Conservation (phyloP, 2,113 vertebrate species). For the Gavialis gangeticus region DNA sequence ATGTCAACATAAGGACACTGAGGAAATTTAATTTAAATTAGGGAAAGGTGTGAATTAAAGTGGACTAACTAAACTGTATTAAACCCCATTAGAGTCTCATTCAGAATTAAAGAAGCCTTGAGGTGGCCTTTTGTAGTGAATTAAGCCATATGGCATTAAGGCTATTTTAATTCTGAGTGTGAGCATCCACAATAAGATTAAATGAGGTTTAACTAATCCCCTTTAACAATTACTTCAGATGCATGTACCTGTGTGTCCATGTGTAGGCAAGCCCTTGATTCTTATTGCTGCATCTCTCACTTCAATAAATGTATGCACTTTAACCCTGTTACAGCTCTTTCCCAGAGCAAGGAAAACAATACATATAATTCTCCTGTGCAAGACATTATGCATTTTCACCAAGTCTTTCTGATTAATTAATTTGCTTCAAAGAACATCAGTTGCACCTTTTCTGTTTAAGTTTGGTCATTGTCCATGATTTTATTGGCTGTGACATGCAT, state of each 20-base stretch:
- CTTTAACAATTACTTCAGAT: conserved; percentile 16
- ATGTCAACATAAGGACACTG: background rate
- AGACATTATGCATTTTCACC: conserved; percentile 21
- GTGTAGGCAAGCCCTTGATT: background rate
- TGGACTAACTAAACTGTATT: background rate
- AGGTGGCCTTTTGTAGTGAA: background rate
- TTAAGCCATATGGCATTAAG: conserved; percentile 27
- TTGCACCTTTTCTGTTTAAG: conserved; percentile 26
- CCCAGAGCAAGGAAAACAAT: background rate
- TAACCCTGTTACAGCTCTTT: background rate
- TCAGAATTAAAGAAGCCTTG: background rate
- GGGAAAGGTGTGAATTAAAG: background rate
- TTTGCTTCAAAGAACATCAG: background rate
- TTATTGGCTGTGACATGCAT: background rate
- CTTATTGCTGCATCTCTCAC: background rate
- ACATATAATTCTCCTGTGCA: background rate
- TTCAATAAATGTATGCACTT: background rate
- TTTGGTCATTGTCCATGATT: conserved; percentile 41
- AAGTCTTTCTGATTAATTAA: conserved; percentile 36
- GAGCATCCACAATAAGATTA: background rate
- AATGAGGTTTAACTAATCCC: background rate
- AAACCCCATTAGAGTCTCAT: background rate
- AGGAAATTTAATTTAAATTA: conserved; percentile 11
- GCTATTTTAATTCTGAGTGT: conserved; percentile 18
- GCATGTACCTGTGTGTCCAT: background rate